Percentiles rank a stretch among this genome's conserved stretches.
Conservation (phyloP, 2,797 vertebrate species). For the Phaenicophaeus curvirostris region DNA sequence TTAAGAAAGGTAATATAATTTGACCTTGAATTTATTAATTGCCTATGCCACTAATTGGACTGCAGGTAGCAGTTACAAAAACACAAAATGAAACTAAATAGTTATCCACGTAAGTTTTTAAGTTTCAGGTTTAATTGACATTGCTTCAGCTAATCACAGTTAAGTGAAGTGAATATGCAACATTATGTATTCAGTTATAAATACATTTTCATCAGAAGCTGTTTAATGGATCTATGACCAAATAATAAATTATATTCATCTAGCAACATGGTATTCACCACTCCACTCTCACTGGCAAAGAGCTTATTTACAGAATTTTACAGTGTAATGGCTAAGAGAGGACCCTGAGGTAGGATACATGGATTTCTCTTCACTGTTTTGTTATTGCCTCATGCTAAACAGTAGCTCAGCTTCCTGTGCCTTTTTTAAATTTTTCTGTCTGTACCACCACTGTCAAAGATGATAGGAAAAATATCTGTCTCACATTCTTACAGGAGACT, state of each 20-base stretch:
- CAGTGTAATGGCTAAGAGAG: background rate
- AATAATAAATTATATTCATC: background rate
- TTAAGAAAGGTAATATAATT: background rate
- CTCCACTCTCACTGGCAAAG: background rate
- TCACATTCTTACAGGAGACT: background rate
- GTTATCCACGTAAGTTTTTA: background rate
- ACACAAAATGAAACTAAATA: background rate
- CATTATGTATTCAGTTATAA: background rate
- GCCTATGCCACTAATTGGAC: background rate
- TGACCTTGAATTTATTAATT: constrained; percentile 7
- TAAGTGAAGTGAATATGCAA: background rate
- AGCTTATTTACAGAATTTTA: background rate
- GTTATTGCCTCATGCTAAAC: background rate
- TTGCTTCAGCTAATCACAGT: background rate
- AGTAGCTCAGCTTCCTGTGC: background rate
- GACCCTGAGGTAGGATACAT: background rate
- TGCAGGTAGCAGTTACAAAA: background rate
- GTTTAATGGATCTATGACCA: background rate
- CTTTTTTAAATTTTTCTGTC: background rate
- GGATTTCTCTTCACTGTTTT: background rate
- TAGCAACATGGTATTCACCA: background rate
- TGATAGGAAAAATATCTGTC: background rate
- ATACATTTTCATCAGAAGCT: background rate
- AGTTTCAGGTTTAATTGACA: background rate
- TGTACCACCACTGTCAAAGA: background rate